Evolutionary conservation across 2,113 vertebrate species (phyloP).

Genomic region (Corythoichthys intestinalis): DNA sequence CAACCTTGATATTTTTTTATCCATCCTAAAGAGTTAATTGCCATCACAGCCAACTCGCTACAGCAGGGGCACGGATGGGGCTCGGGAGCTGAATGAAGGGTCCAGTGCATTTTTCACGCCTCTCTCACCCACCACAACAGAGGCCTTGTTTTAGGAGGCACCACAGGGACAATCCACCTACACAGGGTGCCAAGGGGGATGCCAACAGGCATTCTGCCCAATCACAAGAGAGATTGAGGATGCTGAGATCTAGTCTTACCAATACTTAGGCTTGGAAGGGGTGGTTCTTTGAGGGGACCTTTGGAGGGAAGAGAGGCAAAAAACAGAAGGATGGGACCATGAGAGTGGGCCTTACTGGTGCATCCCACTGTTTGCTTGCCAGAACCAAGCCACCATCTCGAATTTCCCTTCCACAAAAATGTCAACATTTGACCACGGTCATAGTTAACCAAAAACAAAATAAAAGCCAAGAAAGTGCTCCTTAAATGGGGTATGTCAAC

Average conservation of each 20-base stretch:
- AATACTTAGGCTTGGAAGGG: constrained; percentile 21
- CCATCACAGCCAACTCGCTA: constrained; percentile 25
- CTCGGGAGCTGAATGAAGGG: constrained; percentile 54
- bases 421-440: constrained; percentile 14
- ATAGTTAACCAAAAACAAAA: background rate
- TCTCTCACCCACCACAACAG: constrained; percentile 66
- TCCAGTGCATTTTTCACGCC: constrained; percentile 64
- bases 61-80: constrained; percentile 52
- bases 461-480: background rate
- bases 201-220: constrained; percentile 60
- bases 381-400: constrained; percentile 5
- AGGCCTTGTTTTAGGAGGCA: constrained; percentile 62
- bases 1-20: background rate
- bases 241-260: constrained; percentile 39
- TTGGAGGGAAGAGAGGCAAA: constrained; percentile 19
- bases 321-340: constrained; percentile 28
- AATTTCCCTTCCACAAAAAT: constrained; percentile 13
- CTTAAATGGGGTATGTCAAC: background rate
- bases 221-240: constrained; percentile 50
- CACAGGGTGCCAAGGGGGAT: constrained; percentile 55
- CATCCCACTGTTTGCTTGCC: constrained; percentile 33
- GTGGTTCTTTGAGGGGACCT: constrained; percentile 31
- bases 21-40: constrained; percentile 22
- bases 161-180: constrained; percentile 60
- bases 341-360: constrained; percentile 38